Base-by-base conservation (phyloP, 2,113 vertebrate genomes). In the Mirza zaza region DNA sequence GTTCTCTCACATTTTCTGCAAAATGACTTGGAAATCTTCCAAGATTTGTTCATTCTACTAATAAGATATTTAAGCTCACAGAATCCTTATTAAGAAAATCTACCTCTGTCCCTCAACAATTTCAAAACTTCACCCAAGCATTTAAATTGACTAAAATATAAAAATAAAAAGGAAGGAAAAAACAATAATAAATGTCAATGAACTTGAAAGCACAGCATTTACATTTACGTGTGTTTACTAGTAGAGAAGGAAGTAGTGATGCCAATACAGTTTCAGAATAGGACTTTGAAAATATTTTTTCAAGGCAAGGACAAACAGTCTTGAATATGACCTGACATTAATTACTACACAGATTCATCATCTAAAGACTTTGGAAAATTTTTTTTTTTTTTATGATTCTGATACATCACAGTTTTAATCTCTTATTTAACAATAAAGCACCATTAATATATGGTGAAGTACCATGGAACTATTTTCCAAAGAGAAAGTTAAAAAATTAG, bases 311-410 rank as follows among this genome's bases (percentile, higher is more conserved):
- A 92, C 29, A 89, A 96, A 70, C 52, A 97, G 84, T 96, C 95
- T 97, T 97, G 82, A 96, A 97, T 97, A 98, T 94, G 93, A 98
- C 97, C 90, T 97, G 80, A 97, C 94, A 91, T 97, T 96, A 98
- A 97, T 91, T 86, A 81, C 80, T 96, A 79, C 93, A 91, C 8
- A 45, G 45, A 45, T 48, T 97, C 80, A 87, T 77, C 84, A 80
- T 97, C 76, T 92, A 6, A 52, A 97, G 88, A 76, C 14, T 8
- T n/a, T 27, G 45, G 48, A 97, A 98, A 1, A 34, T 76, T 61
- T 23, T 97, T 97, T n/a, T n/a, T n/a, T n/a, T n/a, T 97, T 59
- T 87, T 87, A 80, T 29, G 65, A 94, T 92, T 97, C 42, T 68
- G 63, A 89, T 95, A 87, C 81, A 81, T 32, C 96, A 68, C 83